phyloP scores from a whole-genome alignment of 2,113 vertebrate genomes.

The Alexandromys fortis region DNA sequence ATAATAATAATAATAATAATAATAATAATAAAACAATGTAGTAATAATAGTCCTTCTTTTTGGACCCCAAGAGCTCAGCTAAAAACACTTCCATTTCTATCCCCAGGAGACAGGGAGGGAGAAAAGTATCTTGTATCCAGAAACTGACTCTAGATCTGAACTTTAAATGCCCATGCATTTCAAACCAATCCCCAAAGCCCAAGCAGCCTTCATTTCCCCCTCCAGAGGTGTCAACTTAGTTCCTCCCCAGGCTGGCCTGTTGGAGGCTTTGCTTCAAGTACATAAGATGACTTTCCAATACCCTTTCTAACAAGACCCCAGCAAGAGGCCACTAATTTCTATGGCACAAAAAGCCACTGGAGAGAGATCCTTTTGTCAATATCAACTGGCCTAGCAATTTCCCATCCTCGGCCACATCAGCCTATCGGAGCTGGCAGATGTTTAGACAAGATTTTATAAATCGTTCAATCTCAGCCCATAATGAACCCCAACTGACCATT shows the following conservation, averaged over 20 bases:
- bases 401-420: slow-evolving; percentile 90
- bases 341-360: slow-evolving; percentile 89
- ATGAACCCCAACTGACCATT: slow-evolving; percentile 98
- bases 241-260: slow-evolving; percentile 37
- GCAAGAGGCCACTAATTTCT: slow-evolving; percentile 90
- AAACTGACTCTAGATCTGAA: background rate
- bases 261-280: slow-evolving; percentile 84
- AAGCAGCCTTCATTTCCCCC: background rate
- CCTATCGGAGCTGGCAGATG: slow-evolving; percentile 97
- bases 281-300: slow-evolving; percentile 90
- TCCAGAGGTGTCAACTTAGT: slow-evolving; percentile 30
- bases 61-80: background rate
- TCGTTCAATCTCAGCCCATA: slow-evolving; percentile 96
- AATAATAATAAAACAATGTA: too few relatives aligned
- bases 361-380: slow-evolving; percentile 91
- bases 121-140: background rate
- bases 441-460: slow-evolving; percentile 99
- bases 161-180: background rate
- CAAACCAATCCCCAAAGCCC: background rate
- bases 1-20: too few relatives aligned
- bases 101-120: background rate
- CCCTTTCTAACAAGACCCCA: slow-evolving; percentile 90
- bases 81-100: background rate
- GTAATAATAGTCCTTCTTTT: background rate
- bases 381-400: slow-evolving; percentile 92